These are phyloP conservation scores for Phyllopteryx taeniolatus DNA, from an alignment of 2,113 vertebrate species.

Conservation along the genomic window DNA sequence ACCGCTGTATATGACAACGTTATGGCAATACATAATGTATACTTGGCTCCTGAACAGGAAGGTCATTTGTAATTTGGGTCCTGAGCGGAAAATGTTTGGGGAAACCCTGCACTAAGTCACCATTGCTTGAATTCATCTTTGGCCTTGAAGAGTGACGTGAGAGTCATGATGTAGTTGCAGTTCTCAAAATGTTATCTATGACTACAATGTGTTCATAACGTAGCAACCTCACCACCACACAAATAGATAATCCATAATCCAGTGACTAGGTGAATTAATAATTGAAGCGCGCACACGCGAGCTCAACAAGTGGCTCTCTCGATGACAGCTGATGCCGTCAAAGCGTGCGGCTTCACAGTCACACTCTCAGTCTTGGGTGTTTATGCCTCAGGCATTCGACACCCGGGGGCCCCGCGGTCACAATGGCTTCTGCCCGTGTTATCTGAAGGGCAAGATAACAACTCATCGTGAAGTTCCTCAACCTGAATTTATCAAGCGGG, in stretches of 20 bases:
- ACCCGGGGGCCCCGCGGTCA: slow-evolving; percentile 19
- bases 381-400: slow-evolving; percentile 24
- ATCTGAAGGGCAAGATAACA: slow-evolving; percentile 27
- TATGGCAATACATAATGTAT: background rate
- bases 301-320: background rate
- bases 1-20: background rate
- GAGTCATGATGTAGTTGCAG: background rate
- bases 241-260: background rate
- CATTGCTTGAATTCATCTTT: background rate
- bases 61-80: background rate
- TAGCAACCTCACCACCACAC: slow-evolving; percentile 29
- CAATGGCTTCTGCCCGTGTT: slow-evolving; percentile 8
- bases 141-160: background rate
- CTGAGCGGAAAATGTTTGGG: background rate
- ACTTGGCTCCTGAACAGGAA: background rate
- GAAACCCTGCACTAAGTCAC: background rate
- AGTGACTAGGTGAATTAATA: background rate
- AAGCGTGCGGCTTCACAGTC: background rate
- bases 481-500: slow-evolving; percentile 34
- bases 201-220: slow-evolving; percentile 26
- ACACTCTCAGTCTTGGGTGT: slow-evolving; percentile 18
- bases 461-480: slow-evolving; percentile 22
- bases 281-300: background rate
- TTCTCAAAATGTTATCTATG: slow-evolving; percentile 4
- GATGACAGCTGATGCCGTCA: slow-evolving; percentile 4